Evolutionary conservation across 2,113 vertebrate species (phyloP).

Genomic region (Ciconia maguari): DNA sequence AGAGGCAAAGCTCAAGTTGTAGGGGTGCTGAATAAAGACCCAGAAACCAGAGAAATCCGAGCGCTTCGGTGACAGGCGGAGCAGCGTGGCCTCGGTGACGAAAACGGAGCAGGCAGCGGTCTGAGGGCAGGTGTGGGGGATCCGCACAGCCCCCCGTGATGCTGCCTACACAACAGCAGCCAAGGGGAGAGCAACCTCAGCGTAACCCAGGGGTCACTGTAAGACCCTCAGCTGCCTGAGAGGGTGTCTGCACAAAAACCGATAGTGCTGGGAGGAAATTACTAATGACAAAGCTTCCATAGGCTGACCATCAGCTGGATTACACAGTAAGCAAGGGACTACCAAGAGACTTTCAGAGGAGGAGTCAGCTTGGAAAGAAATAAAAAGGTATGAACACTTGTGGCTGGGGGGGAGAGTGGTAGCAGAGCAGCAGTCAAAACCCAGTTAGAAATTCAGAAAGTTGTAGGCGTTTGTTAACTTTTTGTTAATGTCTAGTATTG

Average conservation of each 20-base stretch:
- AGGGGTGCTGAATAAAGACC: no score
- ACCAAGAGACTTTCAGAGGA: neutral
- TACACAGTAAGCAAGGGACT: neutral
- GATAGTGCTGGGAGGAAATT: neutral
- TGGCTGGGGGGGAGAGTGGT: neutral
- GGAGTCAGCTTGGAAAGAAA: neutral
- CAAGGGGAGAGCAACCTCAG: neutral
- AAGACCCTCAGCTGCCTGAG: neutral
- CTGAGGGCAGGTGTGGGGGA: neutral
- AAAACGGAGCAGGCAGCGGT: neutral
- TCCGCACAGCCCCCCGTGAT: neutral
- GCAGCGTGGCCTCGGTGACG: accelerated
- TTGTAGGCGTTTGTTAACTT: accelerated
- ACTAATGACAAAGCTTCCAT: neutral
- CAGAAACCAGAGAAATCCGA: neutral
- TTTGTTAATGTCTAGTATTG: neutral
- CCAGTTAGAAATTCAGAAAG: neutral
- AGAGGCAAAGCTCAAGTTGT: neutral
- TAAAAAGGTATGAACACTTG: neutral
- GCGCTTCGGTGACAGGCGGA: accelerated
- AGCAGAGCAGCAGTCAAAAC: neutral
- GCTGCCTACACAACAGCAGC: neutral
- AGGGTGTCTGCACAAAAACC: neutral
- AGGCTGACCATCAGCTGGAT: neutral
- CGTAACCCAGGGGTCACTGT: neutral